These are phyloP conservation scores for Oriolus oriolus DNA, from an alignment of 2,113 vertebrate species.

Conservation along the genomic window DNA sequence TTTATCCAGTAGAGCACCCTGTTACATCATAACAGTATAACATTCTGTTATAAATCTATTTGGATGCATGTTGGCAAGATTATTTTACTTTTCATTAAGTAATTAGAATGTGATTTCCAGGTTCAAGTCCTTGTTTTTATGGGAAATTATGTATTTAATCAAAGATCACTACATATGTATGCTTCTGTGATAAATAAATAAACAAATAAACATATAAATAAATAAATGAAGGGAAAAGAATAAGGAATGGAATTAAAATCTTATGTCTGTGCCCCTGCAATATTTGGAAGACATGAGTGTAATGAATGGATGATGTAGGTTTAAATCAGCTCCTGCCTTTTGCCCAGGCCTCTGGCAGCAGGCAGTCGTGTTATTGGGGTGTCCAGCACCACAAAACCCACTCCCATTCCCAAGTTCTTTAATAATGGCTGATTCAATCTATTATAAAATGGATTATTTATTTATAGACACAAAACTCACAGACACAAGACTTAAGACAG, in stretches of 20 bases:
- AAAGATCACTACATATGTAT: background rate
- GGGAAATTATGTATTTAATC: background rate
- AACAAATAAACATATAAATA: background rate
- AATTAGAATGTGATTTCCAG: background rate
- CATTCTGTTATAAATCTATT: background rate
- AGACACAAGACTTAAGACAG: too few relatives aligned
- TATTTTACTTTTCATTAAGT: background rate
- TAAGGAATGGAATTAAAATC: background rate
- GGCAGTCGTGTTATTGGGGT: too few relatives aligned
- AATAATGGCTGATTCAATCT: too few relatives aligned
- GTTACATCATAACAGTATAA: background rate
- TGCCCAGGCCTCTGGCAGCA: too few relatives aligned
- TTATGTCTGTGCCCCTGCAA: background rate
- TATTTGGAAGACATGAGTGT: background rate
- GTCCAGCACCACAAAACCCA: too few relatives aligned
- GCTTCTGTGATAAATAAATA: background rate
- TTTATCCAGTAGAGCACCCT: background rate
- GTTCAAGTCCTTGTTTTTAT: background rate
- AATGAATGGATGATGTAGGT: too few relatives aligned
- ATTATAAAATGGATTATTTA: too few relatives aligned
- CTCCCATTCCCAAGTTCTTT: too few relatives aligned
- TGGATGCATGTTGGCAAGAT: background rate
- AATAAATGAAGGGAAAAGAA: background rate
- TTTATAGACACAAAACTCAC: too few relatives aligned
- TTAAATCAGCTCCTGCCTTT: too few relatives aligned